These are phyloP conservation scores for Nemoura dubitans DNA, from an alignment of 2,888 invertebrate species.

Conservation along the genomic window DNA sequence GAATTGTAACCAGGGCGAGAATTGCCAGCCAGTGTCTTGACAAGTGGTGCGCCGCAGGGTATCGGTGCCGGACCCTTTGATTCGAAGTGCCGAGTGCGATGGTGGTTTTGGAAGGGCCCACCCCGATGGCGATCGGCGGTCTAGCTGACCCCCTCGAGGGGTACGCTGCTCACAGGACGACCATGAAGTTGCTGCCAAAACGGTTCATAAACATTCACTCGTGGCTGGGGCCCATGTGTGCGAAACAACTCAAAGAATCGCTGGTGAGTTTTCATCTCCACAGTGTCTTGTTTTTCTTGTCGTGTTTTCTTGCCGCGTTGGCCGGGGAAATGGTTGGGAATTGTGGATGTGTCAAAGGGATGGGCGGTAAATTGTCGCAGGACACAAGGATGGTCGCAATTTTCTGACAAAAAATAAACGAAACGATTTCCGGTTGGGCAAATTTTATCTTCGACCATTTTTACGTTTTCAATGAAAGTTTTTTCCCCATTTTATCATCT, in stretches of 20 bases:
- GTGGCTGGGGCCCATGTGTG: slow-evolving; percentile 78
- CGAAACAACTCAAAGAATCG: slow-evolving; percentile 63
- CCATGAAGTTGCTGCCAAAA: slow-evolving; percentile 90
- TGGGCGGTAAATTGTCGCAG: too few relatives aligned
- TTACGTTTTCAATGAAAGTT: too few relatives aligned
- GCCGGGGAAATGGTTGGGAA: neutral
- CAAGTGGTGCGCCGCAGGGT: too few relatives aligned
- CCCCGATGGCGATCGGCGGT: slow-evolving; percentile 60
- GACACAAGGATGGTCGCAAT: too few relatives aligned
- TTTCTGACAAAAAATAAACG: too few relatives aligned
- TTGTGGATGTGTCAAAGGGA: too few relatives aligned
- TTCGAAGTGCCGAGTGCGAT: slow-evolving; percentile 57
- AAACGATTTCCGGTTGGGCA: too few relatives aligned
- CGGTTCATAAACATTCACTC: slow-evolving; percentile 90
- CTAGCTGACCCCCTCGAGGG: slow-evolving; percentile 60
- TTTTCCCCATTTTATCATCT: too few relatives aligned
- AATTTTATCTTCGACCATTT: too few relatives aligned
- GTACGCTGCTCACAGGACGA: slow-evolving; percentile 56
- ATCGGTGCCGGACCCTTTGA: too few relatives aligned
- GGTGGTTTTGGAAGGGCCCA: slow-evolving; percentile 73
- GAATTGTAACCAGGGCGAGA: too few relatives aligned
- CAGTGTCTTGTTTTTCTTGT: neutral
- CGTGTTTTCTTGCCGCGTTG: neutral
- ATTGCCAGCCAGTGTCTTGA: too few relatives aligned
- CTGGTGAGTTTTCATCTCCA: slow-evolving; percentile 58